Conservation (phyloP, 2,888 invertebrate species). For the Flabesymbios commensalis region DNA sequence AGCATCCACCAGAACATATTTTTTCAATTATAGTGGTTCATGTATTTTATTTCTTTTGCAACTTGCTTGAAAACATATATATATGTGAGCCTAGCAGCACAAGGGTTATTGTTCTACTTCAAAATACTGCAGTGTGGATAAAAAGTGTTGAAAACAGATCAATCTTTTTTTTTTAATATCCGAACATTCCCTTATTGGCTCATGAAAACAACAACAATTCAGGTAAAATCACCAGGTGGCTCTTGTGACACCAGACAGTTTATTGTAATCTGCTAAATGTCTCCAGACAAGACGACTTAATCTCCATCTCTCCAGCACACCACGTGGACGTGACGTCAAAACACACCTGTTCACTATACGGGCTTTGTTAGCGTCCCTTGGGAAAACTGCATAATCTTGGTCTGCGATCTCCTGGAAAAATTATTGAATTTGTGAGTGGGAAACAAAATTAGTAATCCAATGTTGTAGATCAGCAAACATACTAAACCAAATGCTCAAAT, state of each 20-base stretch:
- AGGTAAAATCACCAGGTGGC: conserved; percentile 93
- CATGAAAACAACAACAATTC: no score
- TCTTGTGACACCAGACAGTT: conserved; percentile 86
- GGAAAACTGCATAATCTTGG: conserved; percentile 76
- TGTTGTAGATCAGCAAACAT: neutral
- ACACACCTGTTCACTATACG: conserved; percentile 73
- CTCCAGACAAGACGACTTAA: conserved; percentile 90
- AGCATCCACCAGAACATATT: no score
- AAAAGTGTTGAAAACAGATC: no score
- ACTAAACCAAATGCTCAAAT: no score
- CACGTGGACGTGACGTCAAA: conserved; percentile 84
- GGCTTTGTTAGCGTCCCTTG: conserved; percentile 50
- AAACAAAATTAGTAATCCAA: neutral
- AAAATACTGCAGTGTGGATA: no score
- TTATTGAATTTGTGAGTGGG: neutral
- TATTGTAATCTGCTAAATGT: conserved; percentile 89
- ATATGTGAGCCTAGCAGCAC: no score
- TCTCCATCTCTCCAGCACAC: conserved; percentile 79
- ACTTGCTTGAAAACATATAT: no score
- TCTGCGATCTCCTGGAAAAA: conserved; percentile 73
- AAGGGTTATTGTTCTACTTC: no score
- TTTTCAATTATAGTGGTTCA: no score
- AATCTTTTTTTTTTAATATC: no score
- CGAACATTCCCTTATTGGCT: no score
- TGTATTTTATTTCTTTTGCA: no score